These are phyloP conservation scores for Acleris cristana DNA, from an alignment of 2,888 invertebrate species.

Conservation along the genomic window DNA sequence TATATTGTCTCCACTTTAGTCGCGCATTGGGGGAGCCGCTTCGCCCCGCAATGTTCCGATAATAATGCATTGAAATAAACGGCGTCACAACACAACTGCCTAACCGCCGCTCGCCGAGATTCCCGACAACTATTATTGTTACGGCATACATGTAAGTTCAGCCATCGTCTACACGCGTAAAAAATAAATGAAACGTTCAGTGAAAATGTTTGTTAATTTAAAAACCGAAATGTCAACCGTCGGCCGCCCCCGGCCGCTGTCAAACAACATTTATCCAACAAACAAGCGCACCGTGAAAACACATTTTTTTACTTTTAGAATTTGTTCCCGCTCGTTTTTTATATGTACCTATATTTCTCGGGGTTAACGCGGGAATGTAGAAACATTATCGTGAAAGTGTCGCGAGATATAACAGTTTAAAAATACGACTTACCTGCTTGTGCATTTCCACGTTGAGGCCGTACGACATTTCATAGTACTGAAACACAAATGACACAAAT, in stretches of 20 bases:
- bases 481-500: constrained; percentile 83
- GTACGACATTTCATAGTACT: constrained; percentile 99
- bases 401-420: constrained; percentile 31
- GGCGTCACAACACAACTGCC: constrained; percentile 63
- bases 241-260: constrained; percentile 53
- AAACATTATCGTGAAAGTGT: constrained; percentile 45
- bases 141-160: constrained; percentile 14
- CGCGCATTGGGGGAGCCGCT: constrained; percentile 62
- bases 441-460: constrained; percentile 99
- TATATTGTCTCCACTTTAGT: constrained; percentile 70
- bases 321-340: constrained; percentile 49
- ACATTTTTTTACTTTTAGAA: constrained; percentile 70
- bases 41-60: constrained; percentile 63
- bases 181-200: constrained; percentile 49
- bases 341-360: constrained; percentile 12
- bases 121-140: constrained; percentile 50
- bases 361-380: constrained; percentile 52
- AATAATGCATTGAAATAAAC: constrained; percentile 71
- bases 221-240: constrained; percentile 62
- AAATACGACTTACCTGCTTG: constrained; percentile 91
- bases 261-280: constrained; percentile 78
- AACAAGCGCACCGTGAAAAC: constrained; percentile 71
- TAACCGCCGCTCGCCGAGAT: constrained; percentile 44
- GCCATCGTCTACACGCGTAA: constrained; percentile 34
- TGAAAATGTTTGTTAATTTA: constrained; percentile 59